phyloP scores from a whole-genome alignment of 2,113 vertebrate species.

The Hippopotamus amphibius region DNA sequence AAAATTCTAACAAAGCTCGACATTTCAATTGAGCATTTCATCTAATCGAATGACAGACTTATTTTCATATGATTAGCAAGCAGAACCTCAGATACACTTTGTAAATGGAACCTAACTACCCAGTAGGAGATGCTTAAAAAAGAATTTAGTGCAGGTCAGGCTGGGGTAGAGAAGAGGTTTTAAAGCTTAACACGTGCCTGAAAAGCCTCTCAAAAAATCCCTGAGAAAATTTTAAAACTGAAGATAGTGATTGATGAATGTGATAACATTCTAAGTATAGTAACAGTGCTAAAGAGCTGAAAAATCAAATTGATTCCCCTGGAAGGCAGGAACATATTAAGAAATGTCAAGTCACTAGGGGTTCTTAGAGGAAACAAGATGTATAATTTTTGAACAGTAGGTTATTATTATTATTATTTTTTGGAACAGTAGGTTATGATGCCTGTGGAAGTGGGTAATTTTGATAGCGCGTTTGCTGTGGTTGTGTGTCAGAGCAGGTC shows the following conservation, averaged over 20 bases:
- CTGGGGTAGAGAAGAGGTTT: slow-evolving; percentile 63
- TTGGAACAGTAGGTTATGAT: slow-evolving; percentile 56
- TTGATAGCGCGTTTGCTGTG: not conserved
- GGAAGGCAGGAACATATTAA: slow-evolving; percentile 64
- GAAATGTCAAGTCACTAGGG: slow-evolving; percentile 53
- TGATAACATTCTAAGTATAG: slow-evolving; percentile 71
- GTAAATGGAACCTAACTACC: slow-evolving; percentile 46
- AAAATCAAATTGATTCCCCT: slow-evolving; percentile 70
- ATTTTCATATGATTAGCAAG: slow-evolving; percentile 19
- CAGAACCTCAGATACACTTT: slow-evolving; percentile 24
- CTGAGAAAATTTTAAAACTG: slow-evolving; percentile 65
- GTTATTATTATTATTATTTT: not conserved
- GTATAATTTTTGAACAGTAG: slow-evolving; percentile 64
- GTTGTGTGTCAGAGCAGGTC: not conserved
- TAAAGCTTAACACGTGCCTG: slow-evolving; percentile 71
- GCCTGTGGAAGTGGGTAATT: not conserved
- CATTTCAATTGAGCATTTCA: slow-evolving; percentile 18
- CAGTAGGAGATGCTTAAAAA: not conserved
- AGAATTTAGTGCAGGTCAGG: slow-evolving; percentile 18
- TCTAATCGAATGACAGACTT: slow-evolving; percentile 29
- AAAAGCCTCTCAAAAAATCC: slow-evolving; percentile 55
- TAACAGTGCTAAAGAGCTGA: slow-evolving; percentile 59
- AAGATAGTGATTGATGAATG: slow-evolving; percentile 69
- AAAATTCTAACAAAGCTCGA: not conserved
- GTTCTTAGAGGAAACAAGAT: slow-evolving; percentile 53